Base-by-base conservation (phyloP, 2,113 vertebrate genomes). In the Dipodomys merriami region DNA sequence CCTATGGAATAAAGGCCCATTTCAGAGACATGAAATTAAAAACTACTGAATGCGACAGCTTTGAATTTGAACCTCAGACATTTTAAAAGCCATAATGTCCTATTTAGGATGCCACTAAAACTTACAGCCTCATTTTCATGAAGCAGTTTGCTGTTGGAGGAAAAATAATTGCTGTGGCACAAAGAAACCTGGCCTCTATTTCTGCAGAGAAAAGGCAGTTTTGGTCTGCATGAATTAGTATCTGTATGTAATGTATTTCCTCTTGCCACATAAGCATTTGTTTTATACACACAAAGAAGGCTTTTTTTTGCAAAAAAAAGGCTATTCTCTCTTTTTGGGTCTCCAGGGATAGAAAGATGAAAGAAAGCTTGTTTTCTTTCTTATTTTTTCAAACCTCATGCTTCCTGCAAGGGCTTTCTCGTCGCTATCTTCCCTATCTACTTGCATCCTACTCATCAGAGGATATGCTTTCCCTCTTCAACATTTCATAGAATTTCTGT, bases 1-100 rank as follows among this genome's bases (percentile, higher is more conserved):
- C 71, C 62, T 27, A 1, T 68, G 78, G 62, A 94, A 94, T 46
- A 60, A 76, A 96, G 88, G 65, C 62, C 22, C 35, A 86, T 96
- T 96, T 88, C 1, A 0, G 44, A 8, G 23, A 86, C 68, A 29
- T 65, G 22, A 96, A 97, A 95, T 96, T 90, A 96, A 90, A 96
- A 95, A 29, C 69, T 33, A 60, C 76, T 19, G 33, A 96, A 83
- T 33, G 60, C 29, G 0, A 3, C 30, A 69, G 49, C 35, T 79
- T 83, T 93, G 83, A 74, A 94, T 96, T 91, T 94, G 86, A 88
- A 77, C 76, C n/a, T 29, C 46, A 76, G 67, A 88, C 57, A 86
- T 85, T 95, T 92, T 91, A 69, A 94, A 96, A 76, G 80, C 85
- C 39, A 5, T 88, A 88, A 86, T 73, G 91, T 33, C 85, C 29